These are phyloP conservation scores for Columba guinea DNA, from an alignment of 2,797 vertebrate species.

Conservation along the genomic window DNA sequence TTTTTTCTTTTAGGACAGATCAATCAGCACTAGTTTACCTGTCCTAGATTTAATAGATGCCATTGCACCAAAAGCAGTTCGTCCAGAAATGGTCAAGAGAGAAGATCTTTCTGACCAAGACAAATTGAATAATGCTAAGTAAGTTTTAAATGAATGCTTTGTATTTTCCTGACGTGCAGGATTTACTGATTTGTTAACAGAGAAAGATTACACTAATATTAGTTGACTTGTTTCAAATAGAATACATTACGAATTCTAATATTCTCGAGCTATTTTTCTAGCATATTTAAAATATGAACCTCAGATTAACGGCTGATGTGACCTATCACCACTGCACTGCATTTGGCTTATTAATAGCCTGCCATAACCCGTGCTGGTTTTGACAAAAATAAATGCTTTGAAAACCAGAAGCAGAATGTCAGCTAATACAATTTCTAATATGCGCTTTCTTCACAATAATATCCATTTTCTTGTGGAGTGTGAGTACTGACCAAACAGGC, in stretches of 20 bases:
- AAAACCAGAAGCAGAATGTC: neutral
- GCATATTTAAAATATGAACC: neutral
- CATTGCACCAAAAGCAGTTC: constrained; percentile 88
- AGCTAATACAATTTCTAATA: neutral
- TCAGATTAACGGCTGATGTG: neutral
- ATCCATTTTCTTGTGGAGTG: rapidly evolving
- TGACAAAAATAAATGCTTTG: neutral
- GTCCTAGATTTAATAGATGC: constrained; percentile 94
- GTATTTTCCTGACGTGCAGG: neutral
- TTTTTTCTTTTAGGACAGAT: constrained; percentile 84
- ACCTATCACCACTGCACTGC: neutral
- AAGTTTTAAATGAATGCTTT: constrained; percentile 60
- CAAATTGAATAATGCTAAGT: constrained; percentile 89
- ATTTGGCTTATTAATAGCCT: neutral
- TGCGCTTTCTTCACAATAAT: neutral
- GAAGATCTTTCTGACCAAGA: constrained; percentile 77
- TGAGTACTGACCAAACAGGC: neutral
- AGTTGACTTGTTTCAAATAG: neutral
- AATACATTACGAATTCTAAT: neutral
- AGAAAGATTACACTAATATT: neutral
- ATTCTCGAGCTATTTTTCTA: neutral
- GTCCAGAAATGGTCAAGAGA: constrained; percentile 89
- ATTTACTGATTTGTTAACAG: neutral
- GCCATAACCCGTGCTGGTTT: neutral
- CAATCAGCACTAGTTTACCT: constrained; percentile 93